phyloP scores from a whole-genome alignment of 2,113 vertebrate species.

The Megatriorchis doriae region DNA sequence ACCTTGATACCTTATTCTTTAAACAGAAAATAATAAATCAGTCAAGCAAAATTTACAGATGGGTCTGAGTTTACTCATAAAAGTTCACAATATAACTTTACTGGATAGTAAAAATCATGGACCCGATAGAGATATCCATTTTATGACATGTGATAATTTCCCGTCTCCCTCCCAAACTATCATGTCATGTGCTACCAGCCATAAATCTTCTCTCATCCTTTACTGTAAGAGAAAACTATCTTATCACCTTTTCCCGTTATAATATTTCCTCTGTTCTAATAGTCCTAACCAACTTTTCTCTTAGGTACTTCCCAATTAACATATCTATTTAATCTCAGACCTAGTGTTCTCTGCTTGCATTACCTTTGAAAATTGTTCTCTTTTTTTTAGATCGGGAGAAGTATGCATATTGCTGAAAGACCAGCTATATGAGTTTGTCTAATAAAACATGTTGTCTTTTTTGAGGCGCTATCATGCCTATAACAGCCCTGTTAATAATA shows the following conservation, averaged over 20 bases:
- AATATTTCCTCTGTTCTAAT: not conserved
- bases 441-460: not conserved
- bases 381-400: not conserved
- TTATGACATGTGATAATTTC: not conserved
- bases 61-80: not conserved
- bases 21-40: not conserved
- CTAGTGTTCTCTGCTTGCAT: not conserved
- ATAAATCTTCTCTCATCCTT: not conserved
- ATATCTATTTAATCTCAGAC: not conserved
- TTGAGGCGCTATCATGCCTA: not conserved
- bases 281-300: not conserved
- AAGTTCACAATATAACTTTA: slow-evolving; percentile 3
- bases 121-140: not conserved
- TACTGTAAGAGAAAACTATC: not conserved
- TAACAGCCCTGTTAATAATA: not conserved
- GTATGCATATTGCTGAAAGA: not conserved
- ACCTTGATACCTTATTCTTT: not conserved
- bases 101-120: slow-evolving; percentile 3
- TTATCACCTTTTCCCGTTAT: not conserved
- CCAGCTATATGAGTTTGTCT: not conserved
- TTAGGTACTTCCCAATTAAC: not conserved
- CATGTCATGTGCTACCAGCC: not conserved
- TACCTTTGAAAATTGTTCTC: not conserved
- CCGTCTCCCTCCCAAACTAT: not conserved
- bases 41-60: not conserved